Conservation (phyloP, 2,113 vertebrate species). For the Ailurus styani region DNA sequence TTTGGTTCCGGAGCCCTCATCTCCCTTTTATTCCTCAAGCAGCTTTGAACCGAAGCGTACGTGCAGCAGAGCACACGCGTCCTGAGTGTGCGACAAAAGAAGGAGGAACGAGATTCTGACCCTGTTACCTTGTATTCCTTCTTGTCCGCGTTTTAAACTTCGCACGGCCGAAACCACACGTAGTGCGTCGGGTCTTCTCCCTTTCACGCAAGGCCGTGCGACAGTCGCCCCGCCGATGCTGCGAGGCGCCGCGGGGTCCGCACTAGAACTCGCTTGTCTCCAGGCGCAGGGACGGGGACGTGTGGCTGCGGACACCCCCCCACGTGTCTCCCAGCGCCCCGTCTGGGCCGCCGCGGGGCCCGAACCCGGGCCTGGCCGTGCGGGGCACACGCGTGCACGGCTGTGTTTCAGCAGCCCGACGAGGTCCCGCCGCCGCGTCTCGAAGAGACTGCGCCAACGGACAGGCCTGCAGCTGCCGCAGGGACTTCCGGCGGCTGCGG, state of each 20-base stretch:
- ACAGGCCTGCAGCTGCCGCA: neutral
- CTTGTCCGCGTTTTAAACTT: neutral
- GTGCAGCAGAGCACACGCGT: neutral
- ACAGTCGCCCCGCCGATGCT: too few species aligned
- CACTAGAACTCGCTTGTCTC: too few species aligned
- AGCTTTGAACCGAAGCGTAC: neutral
- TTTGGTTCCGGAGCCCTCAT: neutral
- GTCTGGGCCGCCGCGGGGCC: too few species aligned
- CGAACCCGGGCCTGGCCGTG: too few species aligned
- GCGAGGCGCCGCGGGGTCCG: too few species aligned
- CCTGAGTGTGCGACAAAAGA: neutral
- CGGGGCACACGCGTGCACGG: too few species aligned
- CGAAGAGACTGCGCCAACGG: neutral
- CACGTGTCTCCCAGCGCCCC: too few species aligned
- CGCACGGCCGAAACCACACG: neutral
- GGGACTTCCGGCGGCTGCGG: neutral
- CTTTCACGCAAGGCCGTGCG: neutral
- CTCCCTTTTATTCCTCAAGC: neutral
- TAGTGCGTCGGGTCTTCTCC: neutral
- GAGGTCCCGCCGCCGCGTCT: neutral
- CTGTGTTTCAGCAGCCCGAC: neutral
- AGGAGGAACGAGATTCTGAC: neutral
- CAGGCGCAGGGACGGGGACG: too few species aligned
- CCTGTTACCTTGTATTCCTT: neutral
- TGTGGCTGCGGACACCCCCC: too few species aligned